Conservation (phyloP, 2,888 invertebrate genomes). For the Eilema depressum region DNA sequence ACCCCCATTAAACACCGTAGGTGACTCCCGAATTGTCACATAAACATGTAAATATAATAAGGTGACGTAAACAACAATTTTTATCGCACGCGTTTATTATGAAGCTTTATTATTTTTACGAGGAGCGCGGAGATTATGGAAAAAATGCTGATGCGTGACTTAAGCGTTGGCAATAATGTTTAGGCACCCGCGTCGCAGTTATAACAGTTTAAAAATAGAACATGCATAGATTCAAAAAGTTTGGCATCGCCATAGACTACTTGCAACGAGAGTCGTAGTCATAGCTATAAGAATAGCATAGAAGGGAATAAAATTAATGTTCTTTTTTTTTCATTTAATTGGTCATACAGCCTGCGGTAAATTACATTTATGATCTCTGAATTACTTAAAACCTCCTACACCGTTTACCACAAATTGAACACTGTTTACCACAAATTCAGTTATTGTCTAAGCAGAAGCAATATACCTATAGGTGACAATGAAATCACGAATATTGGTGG, state of each 20-base stretch:
- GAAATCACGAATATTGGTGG: too few species aligned
- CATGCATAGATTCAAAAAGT: neutral
- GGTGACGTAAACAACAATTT: conserved; percentile 41
- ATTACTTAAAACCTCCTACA: too few species aligned
- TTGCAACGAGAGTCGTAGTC: neutral
- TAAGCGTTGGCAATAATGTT: conserved; percentile 33
- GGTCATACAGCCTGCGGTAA: too few species aligned
- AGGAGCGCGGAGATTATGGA: conserved; percentile 39
- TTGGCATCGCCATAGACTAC: neutral
- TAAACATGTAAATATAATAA: conserved; percentile 51
- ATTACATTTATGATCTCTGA: too few species aligned
- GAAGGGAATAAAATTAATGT: too few species aligned
- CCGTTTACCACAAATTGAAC: too few species aligned
- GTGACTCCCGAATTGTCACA: conserved; percentile 37
- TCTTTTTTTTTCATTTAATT: too few species aligned
- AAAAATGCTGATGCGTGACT: conserved; percentile 32
- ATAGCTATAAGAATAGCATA: too few species aligned
- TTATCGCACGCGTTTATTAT: conserved; percentile 43
- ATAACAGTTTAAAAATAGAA: conserved; percentile 34
- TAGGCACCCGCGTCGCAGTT: conserved; percentile 15
- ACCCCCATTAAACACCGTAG: conserved; percentile 29
- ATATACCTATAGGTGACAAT: too few species aligned
- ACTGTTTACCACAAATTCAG: too few species aligned
- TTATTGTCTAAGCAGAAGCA: too few species aligned
- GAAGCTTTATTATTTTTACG: conserved; percentile 51